These are phyloP conservation scores for Alsophila aescularia DNA, from an alignment of 2,888 invertebrate species.

Conservation along the genomic window DNA sequence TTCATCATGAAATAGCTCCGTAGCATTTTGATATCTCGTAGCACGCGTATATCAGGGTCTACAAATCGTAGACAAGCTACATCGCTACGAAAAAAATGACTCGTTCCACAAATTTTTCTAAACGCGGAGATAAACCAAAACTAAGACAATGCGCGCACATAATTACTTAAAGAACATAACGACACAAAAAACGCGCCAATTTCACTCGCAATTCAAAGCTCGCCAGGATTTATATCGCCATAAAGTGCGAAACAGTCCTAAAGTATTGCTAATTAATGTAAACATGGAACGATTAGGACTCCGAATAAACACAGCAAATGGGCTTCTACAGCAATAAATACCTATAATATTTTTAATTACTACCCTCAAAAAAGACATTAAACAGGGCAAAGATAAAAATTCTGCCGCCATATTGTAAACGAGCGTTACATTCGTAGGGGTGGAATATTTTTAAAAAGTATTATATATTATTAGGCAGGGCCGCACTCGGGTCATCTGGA, in stretches of 20 bases:
- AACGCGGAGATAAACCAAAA: constrained; percentile 24
- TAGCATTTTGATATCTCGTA: not conserved
- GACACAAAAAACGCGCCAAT: constrained; percentile 38
- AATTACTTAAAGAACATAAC: constrained; percentile 39
- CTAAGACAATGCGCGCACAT: constrained; percentile 28
- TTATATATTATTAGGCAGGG: constrained; percentile 70
- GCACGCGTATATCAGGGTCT: not conserved
- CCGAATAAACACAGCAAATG: constrained; percentile 77
- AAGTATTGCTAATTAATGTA: constrained; percentile 84
- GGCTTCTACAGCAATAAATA: constrained; percentile 77
- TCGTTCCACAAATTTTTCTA: not conserved
- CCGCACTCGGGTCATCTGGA: constrained; percentile 78
- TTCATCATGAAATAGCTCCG: no score
- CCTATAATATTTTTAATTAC: constrained; percentile 84
- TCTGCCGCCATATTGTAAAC: constrained; percentile 74
- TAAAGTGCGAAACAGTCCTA: constrained; percentile 76
- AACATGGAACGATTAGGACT: constrained; percentile 80
- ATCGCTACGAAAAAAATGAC: not conserved
- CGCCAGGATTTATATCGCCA: constrained; percentile 73
- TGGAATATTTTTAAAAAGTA: constrained; percentile 63
- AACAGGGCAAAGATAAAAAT: constrained; percentile 75
- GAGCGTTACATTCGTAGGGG: constrained; percentile 61
- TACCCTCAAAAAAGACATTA: constrained; percentile 75
- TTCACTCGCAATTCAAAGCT: constrained; percentile 51
- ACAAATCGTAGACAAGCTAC: not conserved